Conservation (phyloP, 2,888 invertebrate species). For the Griposia aprilina region DNA sequence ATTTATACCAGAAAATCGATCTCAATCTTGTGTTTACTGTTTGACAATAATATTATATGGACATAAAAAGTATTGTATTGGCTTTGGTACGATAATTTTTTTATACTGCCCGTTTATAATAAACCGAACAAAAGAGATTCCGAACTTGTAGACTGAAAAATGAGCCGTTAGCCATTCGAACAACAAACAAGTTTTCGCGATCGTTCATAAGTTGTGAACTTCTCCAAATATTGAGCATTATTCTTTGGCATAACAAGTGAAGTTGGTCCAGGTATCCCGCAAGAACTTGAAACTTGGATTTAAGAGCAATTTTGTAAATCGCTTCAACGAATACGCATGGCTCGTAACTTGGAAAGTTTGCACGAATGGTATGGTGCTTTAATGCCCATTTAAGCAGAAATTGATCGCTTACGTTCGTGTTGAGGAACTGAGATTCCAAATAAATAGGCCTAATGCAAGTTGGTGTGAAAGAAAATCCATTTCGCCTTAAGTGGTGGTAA, state of each 20-base stretch:
- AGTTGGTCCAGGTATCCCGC: conserved; percentile 73
- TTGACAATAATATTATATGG: conserved; percentile 7
- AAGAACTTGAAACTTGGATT: conserved; percentile 73
- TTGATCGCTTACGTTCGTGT: conserved; percentile 72
- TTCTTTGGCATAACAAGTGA: conserved; percentile 74
- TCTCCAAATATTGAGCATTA: conserved; percentile 72
- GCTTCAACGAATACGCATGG: conserved; percentile 80
- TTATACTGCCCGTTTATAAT: conserved; percentile 38
- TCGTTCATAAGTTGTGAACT: conserved; percentile 65
- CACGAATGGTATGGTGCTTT: conserved; percentile 79
- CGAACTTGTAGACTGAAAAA: conserved; percentile 50
- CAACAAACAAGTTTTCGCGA: conserved; percentile 63
- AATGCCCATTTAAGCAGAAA: conserved; percentile 78
- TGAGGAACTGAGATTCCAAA: conserved; percentile 47
- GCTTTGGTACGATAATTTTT: conserved; percentile 14
- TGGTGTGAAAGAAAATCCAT: conserved; percentile 58
- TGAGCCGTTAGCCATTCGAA: conserved; percentile 59
- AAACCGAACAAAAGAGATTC: conserved; percentile 42
- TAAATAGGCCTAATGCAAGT: conserved; percentile 56
- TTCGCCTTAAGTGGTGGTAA: conserved; percentile 48
- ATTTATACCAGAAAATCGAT: conserved; percentile 23
- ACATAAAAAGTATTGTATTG: conserved; percentile 15
- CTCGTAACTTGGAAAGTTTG: conserved; percentile 78
- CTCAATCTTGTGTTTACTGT: conserved; percentile 25
- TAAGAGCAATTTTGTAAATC: conserved; percentile 82